phyloP scores from a whole-genome alignment of 2,113 vertebrate species.

The Callionymus lyra region DNA sequence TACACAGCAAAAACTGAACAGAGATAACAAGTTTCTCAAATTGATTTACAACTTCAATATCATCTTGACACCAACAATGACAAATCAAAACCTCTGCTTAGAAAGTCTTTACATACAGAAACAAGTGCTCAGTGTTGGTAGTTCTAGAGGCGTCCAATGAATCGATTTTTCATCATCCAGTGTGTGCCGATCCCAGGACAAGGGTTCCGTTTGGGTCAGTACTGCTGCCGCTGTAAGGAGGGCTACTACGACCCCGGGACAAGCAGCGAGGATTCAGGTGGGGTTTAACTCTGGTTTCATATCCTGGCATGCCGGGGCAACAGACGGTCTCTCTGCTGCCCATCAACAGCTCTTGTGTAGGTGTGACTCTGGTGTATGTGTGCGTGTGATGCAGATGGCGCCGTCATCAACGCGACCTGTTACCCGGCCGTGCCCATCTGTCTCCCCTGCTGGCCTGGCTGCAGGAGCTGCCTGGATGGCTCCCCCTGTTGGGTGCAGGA shows the following conservation, averaged over 20 bases:
- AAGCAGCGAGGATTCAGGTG: slow-evolving; percentile 35
- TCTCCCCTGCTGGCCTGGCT: slow-evolving; percentile 77
- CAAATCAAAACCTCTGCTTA: too few relatives aligned
- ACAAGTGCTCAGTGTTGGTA: too few relatives aligned
- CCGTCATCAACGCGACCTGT: slow-evolving; percentile 36
- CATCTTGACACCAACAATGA: too few relatives aligned
- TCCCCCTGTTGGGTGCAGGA: slow-evolving; percentile 78
- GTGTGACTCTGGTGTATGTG: slow-evolving; percentile 2
- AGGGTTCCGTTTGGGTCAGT: slow-evolving; percentile 82
- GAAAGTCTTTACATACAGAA: too few relatives aligned
- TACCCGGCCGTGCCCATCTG: slow-evolving; percentile 66
- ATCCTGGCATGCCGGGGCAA: too few relatives aligned
- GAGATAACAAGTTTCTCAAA: too few relatives aligned
- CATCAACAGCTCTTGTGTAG: background rate
- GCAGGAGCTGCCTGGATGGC: slow-evolving; percentile 71
- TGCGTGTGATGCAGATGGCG: slow-evolving; percentile 36
- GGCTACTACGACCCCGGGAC: slow-evolving; percentile 73
- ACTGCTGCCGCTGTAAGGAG: slow-evolving; percentile 80
- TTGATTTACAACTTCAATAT: too few relatives aligned
- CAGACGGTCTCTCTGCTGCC: background rate
- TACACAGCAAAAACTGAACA: too few relatives aligned
- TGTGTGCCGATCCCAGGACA: slow-evolving; percentile 72
- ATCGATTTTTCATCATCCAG: slow-evolving; percentile 59
- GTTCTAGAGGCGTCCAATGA: too few relatives aligned
- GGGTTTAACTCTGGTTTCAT: too few relatives aligned